These are phyloP conservation scores for Sebastiscus tertius DNA, from an alignment of 2,797 vertebrate species.

Conservation along the genomic window DNA sequence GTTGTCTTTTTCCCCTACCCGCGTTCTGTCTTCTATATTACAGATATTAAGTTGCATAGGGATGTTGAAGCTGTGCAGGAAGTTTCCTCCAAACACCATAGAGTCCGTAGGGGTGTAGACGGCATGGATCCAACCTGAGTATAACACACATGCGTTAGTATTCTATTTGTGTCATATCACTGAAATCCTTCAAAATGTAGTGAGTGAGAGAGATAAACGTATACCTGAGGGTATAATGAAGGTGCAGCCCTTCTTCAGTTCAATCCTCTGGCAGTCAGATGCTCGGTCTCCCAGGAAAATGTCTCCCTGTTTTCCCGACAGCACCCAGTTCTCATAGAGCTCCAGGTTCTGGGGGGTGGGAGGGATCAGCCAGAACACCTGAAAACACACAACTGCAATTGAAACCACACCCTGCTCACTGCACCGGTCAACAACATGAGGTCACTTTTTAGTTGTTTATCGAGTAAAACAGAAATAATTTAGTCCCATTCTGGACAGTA, in stretches of 20 bases:
- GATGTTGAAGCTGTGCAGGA: constrained; percentile 98
- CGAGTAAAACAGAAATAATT: background rate
- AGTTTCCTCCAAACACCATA: constrained; percentile 97
- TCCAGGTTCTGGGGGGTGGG: constrained; percentile 95
- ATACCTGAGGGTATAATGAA: constrained; percentile 97
- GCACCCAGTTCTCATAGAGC: constrained; percentile 97
- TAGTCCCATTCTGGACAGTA: background rate
- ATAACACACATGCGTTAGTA: background rate
- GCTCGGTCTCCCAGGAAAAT: constrained; percentile 94
- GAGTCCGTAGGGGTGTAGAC: constrained; percentile 97
- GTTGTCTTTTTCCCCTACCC: constrained; percentile 79
- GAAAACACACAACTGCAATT: constrained; percentile 30
- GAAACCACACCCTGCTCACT: background rate
- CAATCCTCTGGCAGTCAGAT: constrained; percentile 93
- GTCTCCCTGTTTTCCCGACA: constrained; percentile 97
- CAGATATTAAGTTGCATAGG: constrained; percentile 95
- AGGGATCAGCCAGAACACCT: constrained; percentile 98
- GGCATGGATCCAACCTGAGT: constrained; percentile 96
- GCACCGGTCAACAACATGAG: background rate
- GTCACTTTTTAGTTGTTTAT: background rate
- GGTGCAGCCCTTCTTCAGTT: constrained; percentile 94
- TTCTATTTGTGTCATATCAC: background rate
- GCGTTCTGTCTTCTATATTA: constrained; percentile 93
- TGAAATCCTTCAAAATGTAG: background rate
- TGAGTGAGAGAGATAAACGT: background rate